Conservation (phyloP, 2,797 vertebrate species). For the Dromococcyx pavoninus region DNA sequence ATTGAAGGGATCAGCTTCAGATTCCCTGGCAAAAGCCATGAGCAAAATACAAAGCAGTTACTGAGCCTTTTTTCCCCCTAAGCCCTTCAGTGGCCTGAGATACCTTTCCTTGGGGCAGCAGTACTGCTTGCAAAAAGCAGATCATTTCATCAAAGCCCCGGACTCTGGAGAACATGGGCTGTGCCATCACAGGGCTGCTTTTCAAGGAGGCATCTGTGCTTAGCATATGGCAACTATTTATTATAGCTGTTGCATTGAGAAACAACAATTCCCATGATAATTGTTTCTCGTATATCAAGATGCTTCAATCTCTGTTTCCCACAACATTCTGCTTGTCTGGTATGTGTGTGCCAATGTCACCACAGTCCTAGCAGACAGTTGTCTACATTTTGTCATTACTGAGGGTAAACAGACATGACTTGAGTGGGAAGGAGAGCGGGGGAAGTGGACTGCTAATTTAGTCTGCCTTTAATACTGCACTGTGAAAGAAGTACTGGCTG, state of each 20-base stretch:
- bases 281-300: conserved; percentile 78
- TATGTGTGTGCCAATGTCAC: conserved; percentile 73
- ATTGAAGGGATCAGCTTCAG: neutral
- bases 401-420: conserved; percentile 78
- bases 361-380: conserved; percentile 71
- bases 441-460: conserved; percentile 75
- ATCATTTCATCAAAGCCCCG: conserved; percentile 58
- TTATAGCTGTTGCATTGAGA: conserved; percentile 78
- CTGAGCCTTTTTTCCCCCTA: neutral
- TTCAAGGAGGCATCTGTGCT: conserved; percentile 79
- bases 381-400: conserved; percentile 75
- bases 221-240: conserved; percentile 82
- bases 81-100: neutral
- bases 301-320: conserved; percentile 75
- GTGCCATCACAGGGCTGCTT: conserved; percentile 67
- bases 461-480: conserved; percentile 67
- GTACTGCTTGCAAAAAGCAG: conserved; percentile 54
- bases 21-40: conserved; percentile 10
- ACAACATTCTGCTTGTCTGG: conserved; percentile 77
- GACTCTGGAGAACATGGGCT: conserved; percentile 65
- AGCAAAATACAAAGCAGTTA: conserved; percentile 13
- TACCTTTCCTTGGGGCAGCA: conserved; percentile 44
- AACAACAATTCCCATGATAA: conserved; percentile 79
- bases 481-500: conserved; percentile 71
- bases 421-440: conserved; percentile 68